phyloP scores from a whole-genome alignment of 2,888 invertebrate species.

The Drosophila subsilvestris region DNA sequence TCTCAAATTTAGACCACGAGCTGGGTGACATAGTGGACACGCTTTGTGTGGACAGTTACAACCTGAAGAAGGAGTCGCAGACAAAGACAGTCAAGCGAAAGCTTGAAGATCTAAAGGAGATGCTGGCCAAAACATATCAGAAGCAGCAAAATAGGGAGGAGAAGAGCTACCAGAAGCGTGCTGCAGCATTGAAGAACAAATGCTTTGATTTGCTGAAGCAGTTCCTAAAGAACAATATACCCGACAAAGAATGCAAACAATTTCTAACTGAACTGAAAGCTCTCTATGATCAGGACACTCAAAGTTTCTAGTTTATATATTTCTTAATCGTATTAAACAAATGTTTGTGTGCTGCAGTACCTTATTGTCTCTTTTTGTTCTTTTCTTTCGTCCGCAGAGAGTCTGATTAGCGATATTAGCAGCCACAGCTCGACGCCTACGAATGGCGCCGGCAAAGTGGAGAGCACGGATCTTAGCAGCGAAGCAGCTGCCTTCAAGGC shows the following conservation, averaged over 20 bases:
- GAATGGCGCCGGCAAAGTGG: slow-evolving; percentile 52
- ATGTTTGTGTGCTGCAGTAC: background rate
- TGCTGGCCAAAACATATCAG: slow-evolving; percentile 47
- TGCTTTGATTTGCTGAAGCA: slow-evolving; percentile 53
- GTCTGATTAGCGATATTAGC: slow-evolving; percentile 54
- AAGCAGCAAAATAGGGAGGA: slow-evolving; percentile 17
- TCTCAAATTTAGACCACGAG: slow-evolving; percentile 36
- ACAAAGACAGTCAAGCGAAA: slow-evolving; percentile 33
- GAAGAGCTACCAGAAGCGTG: background rate
- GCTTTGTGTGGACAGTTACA: slow-evolving; percentile 9
- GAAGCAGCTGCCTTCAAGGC: slow-evolving; percentile 39
- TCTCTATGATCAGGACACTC: slow-evolving; percentile 37
- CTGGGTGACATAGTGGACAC: slow-evolving; percentile 34
- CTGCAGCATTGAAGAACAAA: slow-evolving; percentile 18
- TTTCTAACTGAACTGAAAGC: slow-evolving; percentile 49
- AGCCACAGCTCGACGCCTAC: slow-evolving; percentile 47
- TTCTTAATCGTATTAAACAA: slow-evolving; percentile 19
- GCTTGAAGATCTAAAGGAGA: background rate
- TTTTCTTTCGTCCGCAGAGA: slow-evolving; percentile 66
- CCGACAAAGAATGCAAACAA: background rate
- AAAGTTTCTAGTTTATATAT: slow-evolving; percentile 12
- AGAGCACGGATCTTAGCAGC: slow-evolving; percentile 63
- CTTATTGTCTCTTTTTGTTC: background rate
- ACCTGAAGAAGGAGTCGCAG: background rate
- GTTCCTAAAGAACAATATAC: slow-evolving; percentile 14